Base-by-base conservation (phyloP, 2,113 vertebrate genomes). In the Riparia riparia region DNA sequence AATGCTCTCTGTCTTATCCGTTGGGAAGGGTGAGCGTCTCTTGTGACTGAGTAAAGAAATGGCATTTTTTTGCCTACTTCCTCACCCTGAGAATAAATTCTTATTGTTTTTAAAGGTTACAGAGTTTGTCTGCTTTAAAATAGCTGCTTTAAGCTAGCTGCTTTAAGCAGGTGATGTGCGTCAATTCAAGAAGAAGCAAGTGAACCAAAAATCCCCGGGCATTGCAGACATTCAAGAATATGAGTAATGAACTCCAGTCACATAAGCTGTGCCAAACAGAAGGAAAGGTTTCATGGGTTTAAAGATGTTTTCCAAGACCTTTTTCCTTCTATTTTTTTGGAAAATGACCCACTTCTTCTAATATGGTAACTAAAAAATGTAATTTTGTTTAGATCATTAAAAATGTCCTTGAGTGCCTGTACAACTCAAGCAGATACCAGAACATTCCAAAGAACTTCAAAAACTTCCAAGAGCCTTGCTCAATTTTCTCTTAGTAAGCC, bases 141-240 rank as follows among this genome's bases (percentile, higher is more conserved):
- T 50, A 80, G 39, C 19, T 54, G 29, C 51, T 86, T 81, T 58
- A 89, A 86, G 58, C 42, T n/a, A n/a, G n/a, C n/a, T 54, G 29
- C 51, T 86, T 81, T 58, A 89, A 86, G 58, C 42, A 88, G 58
- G 50, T 82, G 76, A 93, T 73, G 31, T 73, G 63, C 69, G 57
- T 42, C 58, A 80, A 32, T 42, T 94, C 54, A 82, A 80, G 72
- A 68, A 94, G 79, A 42, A 86, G 63, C 72, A 93, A 83, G 64
- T 70, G 89, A 96, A 92, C 71, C 71, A 69, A 72, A 93, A 95
- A 76, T 88, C 85, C 85, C 86, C 57, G 64, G 56, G 34, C 41
- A 63, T 4, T 10, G 24, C 50, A 92, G 64, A 58, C n/a, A 42
- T 83, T 83, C 69, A 66, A 74, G 34, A 77, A 61, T 53, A 73